Evolutionary conservation across 1,140 invertebrate genomes (phyloP), one percentile per base, ranked within the genome.

Genomic region (Mactra quadrangularis): DNA sequence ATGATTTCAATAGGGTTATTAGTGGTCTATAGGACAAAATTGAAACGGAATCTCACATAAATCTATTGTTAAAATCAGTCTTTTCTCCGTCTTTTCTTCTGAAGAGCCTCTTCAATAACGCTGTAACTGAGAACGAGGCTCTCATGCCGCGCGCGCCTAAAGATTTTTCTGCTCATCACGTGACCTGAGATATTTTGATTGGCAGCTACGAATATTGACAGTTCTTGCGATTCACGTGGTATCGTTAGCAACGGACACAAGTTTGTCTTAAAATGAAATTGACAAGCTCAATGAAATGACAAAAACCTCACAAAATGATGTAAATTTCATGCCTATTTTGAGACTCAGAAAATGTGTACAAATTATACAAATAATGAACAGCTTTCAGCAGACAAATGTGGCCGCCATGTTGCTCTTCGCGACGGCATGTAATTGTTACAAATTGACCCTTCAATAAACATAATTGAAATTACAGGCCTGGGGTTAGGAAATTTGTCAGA

Each of bases 401-500:
- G 31, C 17, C 25, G 35, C 50, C 66, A 60, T 38, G 1, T 66
- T 60, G 33, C 19, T 31, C 19, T 22, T n/a, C 33, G 45, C 50
- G 45, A 35, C 33, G 33, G 62, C 60, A 71, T 81, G 77, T 81
- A 81, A 81, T 81, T 81, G 31, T 55, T 25, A 57, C 62, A 81
- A 81, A 81, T 81, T 81, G 77, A 81, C 77, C 77, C 68, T 81
- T 35, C 62, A 81, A 81, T 81, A 81, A 81, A 59, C 50, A 25
- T 81, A 81, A 81, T 81, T 81, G 77, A 81, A 59, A 81, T 81
- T 71, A 81, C 19, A 70, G 66, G 35, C 77, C 35, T 29, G 77
- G 27, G 77, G 77, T 78, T 76, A 41, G 50, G 19, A 62, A 76
- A 27, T 76, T 76, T 76, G 74, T 76, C 74, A 76, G 53, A 22